Percentiles rank a stretch among this genome's conserved stretches.
Conservation (phyloP, 2,888 invertebrate species). For the Tipula unca region DNA sequence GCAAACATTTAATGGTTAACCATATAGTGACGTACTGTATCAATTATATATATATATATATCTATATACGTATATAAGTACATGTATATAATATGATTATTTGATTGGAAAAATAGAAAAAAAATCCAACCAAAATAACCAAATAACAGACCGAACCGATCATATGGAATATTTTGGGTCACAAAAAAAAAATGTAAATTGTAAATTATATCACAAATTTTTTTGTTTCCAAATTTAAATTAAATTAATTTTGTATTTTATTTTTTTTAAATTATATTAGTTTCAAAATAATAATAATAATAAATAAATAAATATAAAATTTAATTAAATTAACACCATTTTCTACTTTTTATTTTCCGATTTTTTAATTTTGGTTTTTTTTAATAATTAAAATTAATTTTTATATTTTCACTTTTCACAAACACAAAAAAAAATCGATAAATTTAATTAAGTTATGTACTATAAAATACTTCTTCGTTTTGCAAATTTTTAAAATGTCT, state of each 20-base stretch:
- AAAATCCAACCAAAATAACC: not conserved
- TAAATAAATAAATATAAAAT: not conserved
- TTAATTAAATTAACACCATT: conserved; percentile 1
- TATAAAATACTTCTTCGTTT: not conserved
- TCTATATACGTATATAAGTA: too few relatives aligned
- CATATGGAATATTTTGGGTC: not conserved
- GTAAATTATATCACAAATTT: not conserved
- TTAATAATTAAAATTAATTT: not conserved
- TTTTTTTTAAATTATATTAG: not conserved
- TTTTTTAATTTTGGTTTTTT: not conserved
- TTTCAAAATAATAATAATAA: not conserved
- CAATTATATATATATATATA: too few relatives aligned
- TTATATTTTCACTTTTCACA: not conserved
- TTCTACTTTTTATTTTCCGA: not conserved
- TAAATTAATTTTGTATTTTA: not conserved
- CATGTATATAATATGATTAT: not conserved
- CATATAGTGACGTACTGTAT: not conserved
- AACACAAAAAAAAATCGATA: not conserved
- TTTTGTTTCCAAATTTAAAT: not conserved
- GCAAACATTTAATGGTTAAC: not conserved
- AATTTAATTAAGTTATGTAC: not conserved
- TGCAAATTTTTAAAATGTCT: not conserved
- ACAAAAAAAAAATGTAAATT: not conserved
- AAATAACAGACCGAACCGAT: not conserved
- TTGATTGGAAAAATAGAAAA: not conserved